Percentiles rank a stretch among this genome's conserved stretches.
Conservation (phyloP, 1,140 invertebrate species). For the Chymomyza costata region DNA sequence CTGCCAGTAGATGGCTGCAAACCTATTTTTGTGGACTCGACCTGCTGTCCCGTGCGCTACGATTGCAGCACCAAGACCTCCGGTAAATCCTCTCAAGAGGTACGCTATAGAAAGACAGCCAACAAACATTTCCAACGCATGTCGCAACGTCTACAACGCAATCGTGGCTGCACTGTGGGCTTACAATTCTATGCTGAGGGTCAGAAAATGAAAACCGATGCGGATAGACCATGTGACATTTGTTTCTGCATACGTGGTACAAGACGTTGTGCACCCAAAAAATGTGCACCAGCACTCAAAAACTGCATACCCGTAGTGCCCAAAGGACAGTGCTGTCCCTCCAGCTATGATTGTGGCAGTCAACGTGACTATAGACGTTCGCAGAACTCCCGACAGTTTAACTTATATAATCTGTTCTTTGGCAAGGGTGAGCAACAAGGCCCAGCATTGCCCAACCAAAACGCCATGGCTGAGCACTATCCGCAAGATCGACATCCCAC, state of each 20-base stretch:
- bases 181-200: conserved; percentile 82
- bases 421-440: conserved; percentile 59
- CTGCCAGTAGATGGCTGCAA: conserved; percentile 85
- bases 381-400: conserved; percentile 66
- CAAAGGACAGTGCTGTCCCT: conserved; percentile 87
- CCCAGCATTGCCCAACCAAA: conserved; percentile 25
- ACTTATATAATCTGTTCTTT: conserved; percentile 68
- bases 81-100: conserved; percentile 65
- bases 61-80: conserved; percentile 81
- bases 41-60: conserved; percentile 90
- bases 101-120: conserved; percentile 53
- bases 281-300: conserved; percentile 83
- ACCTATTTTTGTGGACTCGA: conserved; percentile 81
- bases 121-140: conserved; percentile 71
- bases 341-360: conserved; percentile 87
- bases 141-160: conserved; percentile 61
- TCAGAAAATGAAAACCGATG: conserved; percentile 81
- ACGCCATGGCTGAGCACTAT: conserved; percentile 54
- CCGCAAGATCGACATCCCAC: conserved; percentile 62
- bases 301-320: conserved; percentile 86
- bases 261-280: conserved; percentile 84
- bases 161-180: conserved; percentile 80
- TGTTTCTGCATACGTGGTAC: conserved; percentile 88
- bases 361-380: conserved; percentile 60
- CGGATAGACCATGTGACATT: conserved; percentile 82